A percentile compares a stretch with the other conserved stretches of the same genome.
Evolutionary conservation across 2,797 vertebrate genomes (phyloP).

Genomic region (Delichon dasypus): DNA sequence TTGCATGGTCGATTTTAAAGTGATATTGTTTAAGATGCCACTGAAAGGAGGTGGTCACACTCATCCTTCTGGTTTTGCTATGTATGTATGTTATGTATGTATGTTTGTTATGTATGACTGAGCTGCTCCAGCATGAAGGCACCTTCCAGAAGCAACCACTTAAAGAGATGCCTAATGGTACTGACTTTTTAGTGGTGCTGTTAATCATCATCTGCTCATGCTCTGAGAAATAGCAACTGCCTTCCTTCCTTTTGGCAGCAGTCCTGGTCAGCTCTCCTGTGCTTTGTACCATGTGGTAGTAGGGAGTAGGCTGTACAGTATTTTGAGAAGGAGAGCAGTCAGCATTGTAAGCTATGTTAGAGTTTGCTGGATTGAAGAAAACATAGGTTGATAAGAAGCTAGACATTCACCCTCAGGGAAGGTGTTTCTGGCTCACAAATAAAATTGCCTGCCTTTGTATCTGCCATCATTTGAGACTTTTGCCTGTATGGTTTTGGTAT

Average conservation of each 20-base stretch:
- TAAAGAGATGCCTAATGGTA: not conserved
- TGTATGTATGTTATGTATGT: accelerated
- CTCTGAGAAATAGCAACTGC: not conserved
- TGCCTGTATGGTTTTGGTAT: not conserved
- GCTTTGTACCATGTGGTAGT: not conserved
- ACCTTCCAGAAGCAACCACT: not conserved
- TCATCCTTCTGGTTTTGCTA: not conserved
- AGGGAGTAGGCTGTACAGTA: not conserved
- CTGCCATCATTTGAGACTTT: not conserved
- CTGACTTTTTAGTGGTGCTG: not conserved
- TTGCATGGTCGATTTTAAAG: not conserved
- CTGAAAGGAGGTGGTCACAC: not conserved
- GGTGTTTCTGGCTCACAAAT: not conserved
- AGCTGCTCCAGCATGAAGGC: not conserved
- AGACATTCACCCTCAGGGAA: not conserved
- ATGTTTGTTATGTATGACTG: not conserved
- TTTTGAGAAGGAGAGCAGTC: not conserved
- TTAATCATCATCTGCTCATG: not conserved
- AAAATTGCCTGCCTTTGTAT: not conserved
- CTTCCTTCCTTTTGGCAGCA: not conserved
- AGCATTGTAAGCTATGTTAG: not conserved
- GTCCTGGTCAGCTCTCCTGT: not conserved
- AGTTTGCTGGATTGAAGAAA: not conserved
- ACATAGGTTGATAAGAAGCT: not conserved
- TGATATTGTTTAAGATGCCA: not conserved